Evolutionary conservation across 2,888 invertebrate species (phyloP).

Genomic region (Andrena trimmerana): DNA sequence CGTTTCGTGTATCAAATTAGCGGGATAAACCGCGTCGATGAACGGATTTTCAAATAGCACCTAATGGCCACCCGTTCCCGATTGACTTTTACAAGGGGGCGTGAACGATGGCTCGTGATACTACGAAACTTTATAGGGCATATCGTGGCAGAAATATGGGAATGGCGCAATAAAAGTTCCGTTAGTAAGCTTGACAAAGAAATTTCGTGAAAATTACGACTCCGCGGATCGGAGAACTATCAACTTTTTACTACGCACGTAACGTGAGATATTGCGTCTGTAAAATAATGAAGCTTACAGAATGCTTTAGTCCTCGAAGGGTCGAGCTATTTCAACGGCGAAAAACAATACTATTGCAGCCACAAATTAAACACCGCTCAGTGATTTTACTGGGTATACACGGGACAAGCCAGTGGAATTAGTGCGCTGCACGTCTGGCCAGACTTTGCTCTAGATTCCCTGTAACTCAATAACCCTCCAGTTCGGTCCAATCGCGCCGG

Average conservation of each 20-base stretch:
- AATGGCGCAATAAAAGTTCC: background rate
- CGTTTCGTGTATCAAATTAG: conserved; percentile 19
- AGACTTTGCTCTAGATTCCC: conserved; percentile 54
- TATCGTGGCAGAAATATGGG: background rate
- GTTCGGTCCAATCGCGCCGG: conserved; percentile 40
- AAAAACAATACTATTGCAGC: conserved; percentile 38
- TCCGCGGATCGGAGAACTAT: background rate
- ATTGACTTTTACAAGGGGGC: too few species aligned
- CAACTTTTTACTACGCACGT: background rate
- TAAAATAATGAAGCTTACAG: background rate
- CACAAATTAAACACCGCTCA: conserved; percentile 21
- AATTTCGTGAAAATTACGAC: background rate
- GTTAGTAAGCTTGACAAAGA: background rate
- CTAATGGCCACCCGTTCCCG: too few species aligned
- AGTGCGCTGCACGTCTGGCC: conserved; percentile 41
- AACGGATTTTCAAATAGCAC: conserved; percentile 17
- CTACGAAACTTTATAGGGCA: background rate
- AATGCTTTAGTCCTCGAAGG: background rate
- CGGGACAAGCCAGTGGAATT: conserved; percentile 46
- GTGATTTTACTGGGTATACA: conserved; percentile 16
- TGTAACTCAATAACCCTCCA: conserved; percentile 52
- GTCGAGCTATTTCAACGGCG: conserved; percentile 7
- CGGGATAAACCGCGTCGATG: conserved; percentile 16
- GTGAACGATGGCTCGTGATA: background rate
- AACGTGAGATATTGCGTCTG: too few species aligned